Conservation (phyloP, 2,888 invertebrate genomes). For the Ptilodon capucinus region DNA sequence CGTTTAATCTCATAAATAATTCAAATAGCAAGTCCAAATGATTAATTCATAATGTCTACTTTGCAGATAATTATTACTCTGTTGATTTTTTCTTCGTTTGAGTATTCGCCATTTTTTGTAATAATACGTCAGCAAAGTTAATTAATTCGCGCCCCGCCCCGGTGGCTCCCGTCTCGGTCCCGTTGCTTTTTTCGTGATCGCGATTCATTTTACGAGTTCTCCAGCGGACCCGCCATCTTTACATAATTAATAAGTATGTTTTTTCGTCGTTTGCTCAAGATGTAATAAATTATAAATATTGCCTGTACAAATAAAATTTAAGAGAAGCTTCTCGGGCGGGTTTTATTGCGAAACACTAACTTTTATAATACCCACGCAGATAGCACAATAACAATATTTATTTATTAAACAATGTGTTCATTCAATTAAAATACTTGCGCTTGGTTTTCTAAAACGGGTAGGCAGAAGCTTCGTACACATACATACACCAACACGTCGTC, state of each 20-base stretch:
- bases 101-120: not conserved
- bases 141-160: conserved; percentile 11
- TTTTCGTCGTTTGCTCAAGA: not conserved
- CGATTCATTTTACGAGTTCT: conserved; percentile 9
- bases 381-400: too few relatives aligned
- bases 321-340: not conserved
- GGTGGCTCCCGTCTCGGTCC: conserved; percentile 2
- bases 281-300: not conserved
- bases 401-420: not conserved
- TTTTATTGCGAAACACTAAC: not conserved
- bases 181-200: conserved; percentile 9
- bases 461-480: too few relatives aligned
- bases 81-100: not conserved
- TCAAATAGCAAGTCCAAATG: not conserved
- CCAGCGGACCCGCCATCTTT: not conserved
- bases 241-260: not conserved
- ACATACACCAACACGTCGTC: too few relatives aligned
- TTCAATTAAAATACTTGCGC: not conserved
- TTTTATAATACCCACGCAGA: too few relatives aligned
- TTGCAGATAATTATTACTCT: not conserved
- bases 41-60: not conserved
- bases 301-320: not conserved
- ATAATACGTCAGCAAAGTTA: not conserved
- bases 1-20: not conserved
- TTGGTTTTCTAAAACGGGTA: not conserved